Evolutionary conservation across 2,797 vertebrate species (phyloP), one percentile per base, ranked within the genome.

Genomic region (Lutjanus argentimaculatus): DNA sequence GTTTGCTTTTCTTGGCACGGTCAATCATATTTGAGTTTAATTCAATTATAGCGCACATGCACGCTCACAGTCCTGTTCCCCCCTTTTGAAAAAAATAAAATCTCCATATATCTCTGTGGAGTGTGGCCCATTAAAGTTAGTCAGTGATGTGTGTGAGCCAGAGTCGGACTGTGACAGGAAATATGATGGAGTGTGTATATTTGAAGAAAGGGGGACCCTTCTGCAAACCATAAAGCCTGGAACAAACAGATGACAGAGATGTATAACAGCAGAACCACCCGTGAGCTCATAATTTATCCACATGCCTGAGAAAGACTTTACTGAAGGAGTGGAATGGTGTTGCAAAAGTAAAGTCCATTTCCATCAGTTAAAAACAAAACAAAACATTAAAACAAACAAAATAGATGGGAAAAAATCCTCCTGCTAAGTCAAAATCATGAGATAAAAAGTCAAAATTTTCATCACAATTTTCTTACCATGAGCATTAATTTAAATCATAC

Each of bases 1-100:
- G 58, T 90, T 83, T 85, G 79, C 78, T 83, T 90, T 90, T 89
- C 73, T 75, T 87, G 85, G 79, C 82, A 79, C n/a, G 0, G 58
- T 67, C 22, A 6, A 12, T 79, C 71, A 76, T 78, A 77, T 78
- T 61, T 57, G 30, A 75, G 14, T 83, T 84, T 88, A 78, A 89
- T 91, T 91, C 63, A 75, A 86, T 88, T 90, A 82, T 13, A 71
- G 61, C 42, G 6, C 85, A 46, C 42, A 57, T 48, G 51, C 42
- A 40, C 21, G 15, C 57, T 65, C 55, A 46, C 22, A 68, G 40
- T 46, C 48, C 36, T 30, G 25, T 48, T 66, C 19, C 13, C 46
- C 42, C 1, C 17, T 13, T 45, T 67, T 62, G 17, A 21, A 46
- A 49, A 49, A 53, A 65, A 63, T 13, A 59, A 58, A 15, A 30